A percentile compares a stretch with the other conserved stretches of the same genome.
Evolutionary conservation across 2,888 invertebrate species (phyloP).

Genomic region (Drosophila incognita): DNA sequence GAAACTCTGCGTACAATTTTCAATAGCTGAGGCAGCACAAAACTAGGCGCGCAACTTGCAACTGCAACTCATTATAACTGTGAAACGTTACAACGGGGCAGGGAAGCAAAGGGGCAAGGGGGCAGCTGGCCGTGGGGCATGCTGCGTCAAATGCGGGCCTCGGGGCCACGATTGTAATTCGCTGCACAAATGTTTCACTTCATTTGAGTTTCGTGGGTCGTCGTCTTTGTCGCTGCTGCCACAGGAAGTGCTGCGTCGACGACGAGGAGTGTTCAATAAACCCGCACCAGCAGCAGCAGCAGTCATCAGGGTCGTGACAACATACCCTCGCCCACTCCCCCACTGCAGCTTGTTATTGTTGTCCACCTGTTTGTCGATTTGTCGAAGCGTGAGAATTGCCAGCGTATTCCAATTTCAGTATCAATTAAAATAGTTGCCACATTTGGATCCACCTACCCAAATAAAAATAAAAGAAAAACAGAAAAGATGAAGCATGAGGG

Average conservation of each 20-base stretch:
- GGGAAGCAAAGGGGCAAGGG: constrained; percentile 9
- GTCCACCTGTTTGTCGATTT: constrained; percentile 48
- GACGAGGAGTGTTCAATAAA: constrained; percentile 56
- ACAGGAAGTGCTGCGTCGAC: constrained; percentile 67
- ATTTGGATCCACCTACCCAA: constrained; percentile 39
- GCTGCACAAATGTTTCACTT: constrained; percentile 80
- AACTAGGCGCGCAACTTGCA: constrained; percentile 69
- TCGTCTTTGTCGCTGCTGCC: constrained; percentile 31
- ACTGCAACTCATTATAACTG: constrained; percentile 79
- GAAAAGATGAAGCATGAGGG: constrained; percentile 17
- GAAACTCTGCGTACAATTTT: constrained; percentile 56
- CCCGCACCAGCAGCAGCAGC: constrained; percentile 1
- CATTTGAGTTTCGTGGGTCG: constrained; percentile 76
- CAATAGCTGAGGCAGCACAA: constrained; percentile 46
- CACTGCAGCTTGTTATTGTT: constrained; percentile 7
- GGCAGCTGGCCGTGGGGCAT: neutral
- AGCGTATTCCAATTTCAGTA: constrained; percentile 19
- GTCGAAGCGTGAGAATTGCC: constrained; percentile 43
- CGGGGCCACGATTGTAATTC: constrained; percentile 70
- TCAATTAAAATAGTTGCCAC: constrained; percentile 57
- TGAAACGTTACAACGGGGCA: constrained; percentile 32
- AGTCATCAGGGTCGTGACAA: constrained; percentile 27
- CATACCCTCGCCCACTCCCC: constrained; percentile 1
- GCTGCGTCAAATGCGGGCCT: constrained; percentile 56
- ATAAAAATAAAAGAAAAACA: constrained; percentile 1